Base-by-base conservation (phyloP, 2,113 vertebrate genomes). In the Vulpes lagopus region DNA sequence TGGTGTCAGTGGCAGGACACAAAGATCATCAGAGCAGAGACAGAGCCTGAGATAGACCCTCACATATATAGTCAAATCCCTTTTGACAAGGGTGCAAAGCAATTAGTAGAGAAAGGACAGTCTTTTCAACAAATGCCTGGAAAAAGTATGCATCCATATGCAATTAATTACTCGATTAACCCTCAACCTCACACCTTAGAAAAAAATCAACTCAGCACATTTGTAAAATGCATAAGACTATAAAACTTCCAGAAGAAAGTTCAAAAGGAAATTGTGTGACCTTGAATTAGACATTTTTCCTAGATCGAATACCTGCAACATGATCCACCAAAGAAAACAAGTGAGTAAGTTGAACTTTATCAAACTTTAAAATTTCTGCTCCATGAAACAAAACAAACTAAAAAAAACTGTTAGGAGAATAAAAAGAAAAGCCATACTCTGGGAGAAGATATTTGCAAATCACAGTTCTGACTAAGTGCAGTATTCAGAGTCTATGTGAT, bases 1-100 rank as follows among this genome's bases (percentile, higher is more conserved):
- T 4, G 22, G 4, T 8, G 0, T 2, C 7, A 7, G 3, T 2
- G 20, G 32, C n/a, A 59, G 43, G 25, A 38, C 84, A 32, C 3
- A 11, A 5, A 25, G 14, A 2, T 25, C 12, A 19, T 9, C 11
- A 0, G 17, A 23, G 20, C 11, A 51, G 51, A 55, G 1, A 32
- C 19, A 9, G 32, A 91, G 89, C n/a, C 32, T 49, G 17, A 6
- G 62, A 23, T 3, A 43, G 71, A 49, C 8, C n/a, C 17, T 8
- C 6, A 2, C 25, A 16, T 32, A 11, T 6, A 4, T 0, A 16
- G 51, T 12, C 76, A 38, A 7, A 10, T 6, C 30, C 16, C 19
- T n/a, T 53, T 16, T 55, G 35, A 43, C 25, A 43, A 27, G 43
- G 53, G 11, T 14, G 8, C 3, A 32, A 55, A 79, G n/a, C 43